Evolutionary conservation across 2,797 vertebrate genomes (phyloP), one percentile per base, ranked within the genome.

Genomic region (Pseudochaenichthys georgianus): DNA sequence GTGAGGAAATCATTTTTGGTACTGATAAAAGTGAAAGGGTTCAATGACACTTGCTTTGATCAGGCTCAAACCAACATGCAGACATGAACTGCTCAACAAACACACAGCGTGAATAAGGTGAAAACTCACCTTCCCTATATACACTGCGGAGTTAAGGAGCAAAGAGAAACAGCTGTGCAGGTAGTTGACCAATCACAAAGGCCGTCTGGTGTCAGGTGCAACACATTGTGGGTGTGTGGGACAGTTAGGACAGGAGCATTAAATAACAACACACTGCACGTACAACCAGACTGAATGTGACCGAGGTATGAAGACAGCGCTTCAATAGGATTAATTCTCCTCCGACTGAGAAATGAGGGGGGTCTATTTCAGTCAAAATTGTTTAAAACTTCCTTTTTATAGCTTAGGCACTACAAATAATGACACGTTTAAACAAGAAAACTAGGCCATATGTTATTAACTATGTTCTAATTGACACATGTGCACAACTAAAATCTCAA

Each of bases 81-180:
- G 23, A 70, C 42, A 48, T 6, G 10, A 55, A 58, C 13, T 16
- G 6, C 51, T 73, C 46, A 76, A 28, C 51, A 10, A 47, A 17
- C 42, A 23, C 41, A 38, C 4, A 59, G 17, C 19, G 23, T 50
- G 28, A 69, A 70, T 10, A 6, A 59, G 9, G 41, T 50, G 45
- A 45, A 9, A 57, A 66, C 2, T 59, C 16, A 16, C 3, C 21
- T 46, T 50, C 38, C 1, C 17, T 52, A 0, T 64, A 15, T 41
- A 12, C 9, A 23, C 23, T 13, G 9, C 3, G 50, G 59, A 73
- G 52, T 47, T 66, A 43, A 57, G 48, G 53, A 55, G 50, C 41
- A 59, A 75, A 77, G 65, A 68, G 63, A 86, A 76, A 28, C 73
- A 83, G 48, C 74, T 66, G 59, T 70, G 41, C 50, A 63, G 64